Evolutionary conservation across 2,888 invertebrate species (phyloP).

Genomic region (Drosophila phalerata): DNA sequence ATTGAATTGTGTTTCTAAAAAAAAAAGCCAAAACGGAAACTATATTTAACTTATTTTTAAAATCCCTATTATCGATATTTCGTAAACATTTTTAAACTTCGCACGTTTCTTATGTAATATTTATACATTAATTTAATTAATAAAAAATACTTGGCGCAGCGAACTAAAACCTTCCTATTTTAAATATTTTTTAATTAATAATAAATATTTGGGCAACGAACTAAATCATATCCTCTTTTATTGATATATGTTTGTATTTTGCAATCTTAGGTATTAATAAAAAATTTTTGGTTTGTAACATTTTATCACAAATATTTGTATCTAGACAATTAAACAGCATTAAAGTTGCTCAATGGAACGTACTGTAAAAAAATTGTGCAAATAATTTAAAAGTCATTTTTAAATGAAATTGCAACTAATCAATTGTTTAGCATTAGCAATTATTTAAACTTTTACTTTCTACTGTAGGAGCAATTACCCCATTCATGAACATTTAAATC

Average conservation of each 20-base stretch:
- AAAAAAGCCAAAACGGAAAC: background rate
- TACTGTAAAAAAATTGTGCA: background rate
- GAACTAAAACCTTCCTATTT: background rate
- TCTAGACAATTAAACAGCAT: background rate
- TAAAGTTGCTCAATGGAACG: background rate
- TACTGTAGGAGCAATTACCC: background rate
- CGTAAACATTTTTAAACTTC: background rate
- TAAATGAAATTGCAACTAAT: conserved; percentile 5
- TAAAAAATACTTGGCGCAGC: background rate
- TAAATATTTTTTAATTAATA: background rate
- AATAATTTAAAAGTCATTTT: background rate
- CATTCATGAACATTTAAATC: conserved; percentile 2
- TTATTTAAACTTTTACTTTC: conserved; percentile 35
- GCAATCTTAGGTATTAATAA: background rate
- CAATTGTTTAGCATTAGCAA: conserved; percentile 8
- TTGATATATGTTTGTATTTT: background rate
- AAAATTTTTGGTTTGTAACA: background rate
- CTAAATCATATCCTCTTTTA: background rate
- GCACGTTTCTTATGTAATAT: background rate
- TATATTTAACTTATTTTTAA: background rate
- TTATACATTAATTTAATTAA: background rate
- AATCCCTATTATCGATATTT: background rate
- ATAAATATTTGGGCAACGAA: background rate
- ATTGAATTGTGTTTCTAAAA: background rate
- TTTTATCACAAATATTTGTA: background rate